phyloP scores from a whole-genome alignment of 2,797 vertebrate species.

The Lepidocolaptes lacrymiger region DNA sequence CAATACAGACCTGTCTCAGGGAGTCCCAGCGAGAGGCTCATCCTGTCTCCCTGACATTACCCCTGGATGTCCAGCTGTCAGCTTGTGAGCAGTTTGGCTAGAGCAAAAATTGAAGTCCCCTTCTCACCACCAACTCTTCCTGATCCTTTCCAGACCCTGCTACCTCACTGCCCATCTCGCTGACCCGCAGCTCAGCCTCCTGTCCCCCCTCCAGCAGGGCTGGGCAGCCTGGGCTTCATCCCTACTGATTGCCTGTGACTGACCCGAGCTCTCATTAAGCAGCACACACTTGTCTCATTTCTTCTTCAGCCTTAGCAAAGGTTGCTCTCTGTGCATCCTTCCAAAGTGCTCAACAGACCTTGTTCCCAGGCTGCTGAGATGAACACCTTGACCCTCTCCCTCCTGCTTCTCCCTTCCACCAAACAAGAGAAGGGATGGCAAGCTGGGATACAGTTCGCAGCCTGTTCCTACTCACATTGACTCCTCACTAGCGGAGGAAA shows the following conservation, averaged over 20 bases:
- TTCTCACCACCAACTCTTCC: not conserved
- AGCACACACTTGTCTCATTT: not conserved
- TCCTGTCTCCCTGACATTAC: not conserved
- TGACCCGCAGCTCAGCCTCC: not conserved
- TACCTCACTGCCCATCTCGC: not conserved
- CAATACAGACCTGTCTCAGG: not conserved
- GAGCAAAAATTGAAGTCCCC: not conserved
- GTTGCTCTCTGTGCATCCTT: not conserved
- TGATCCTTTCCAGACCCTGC: not conserved
- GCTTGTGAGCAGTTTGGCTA: not conserved
- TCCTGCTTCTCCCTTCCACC: not conserved
- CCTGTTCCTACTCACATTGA: not conserved
- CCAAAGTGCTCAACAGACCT: not conserved
- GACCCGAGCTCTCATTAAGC: not conserved
- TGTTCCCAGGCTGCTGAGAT: not conserved
- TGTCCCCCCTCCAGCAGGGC: not conserved
- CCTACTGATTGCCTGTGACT: not conserved
- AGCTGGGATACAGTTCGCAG: not conserved
- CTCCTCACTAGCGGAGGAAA: not conserved
- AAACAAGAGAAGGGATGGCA: not conserved
- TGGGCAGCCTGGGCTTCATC: not conserved
- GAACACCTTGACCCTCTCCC: not conserved
- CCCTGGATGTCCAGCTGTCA: constrained; percentile 19
- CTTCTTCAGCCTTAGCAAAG: not conserved
- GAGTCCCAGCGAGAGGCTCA: not conserved